phyloP scores from a whole-genome alignment of 2,888 invertebrate species.

The Anagyrus pseudococci region DNA sequence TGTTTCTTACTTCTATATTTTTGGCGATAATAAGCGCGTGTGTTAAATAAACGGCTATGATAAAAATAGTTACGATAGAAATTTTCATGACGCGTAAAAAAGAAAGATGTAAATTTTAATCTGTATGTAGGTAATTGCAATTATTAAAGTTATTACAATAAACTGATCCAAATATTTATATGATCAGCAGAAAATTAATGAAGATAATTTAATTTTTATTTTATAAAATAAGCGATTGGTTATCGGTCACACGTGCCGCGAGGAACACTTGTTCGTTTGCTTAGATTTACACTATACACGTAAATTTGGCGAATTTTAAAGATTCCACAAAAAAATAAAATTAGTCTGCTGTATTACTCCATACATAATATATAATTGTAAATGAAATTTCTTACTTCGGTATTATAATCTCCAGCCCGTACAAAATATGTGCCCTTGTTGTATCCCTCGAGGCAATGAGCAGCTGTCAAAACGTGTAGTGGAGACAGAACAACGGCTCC shows the following conservation, averaged over 20 bases:
- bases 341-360: too few species aligned
- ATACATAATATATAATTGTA: background rate
- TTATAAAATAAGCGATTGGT: background rate
- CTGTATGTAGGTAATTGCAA: too few species aligned
- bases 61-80: too few species aligned
- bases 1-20: background rate
- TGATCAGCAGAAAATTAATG: background rate
- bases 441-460: conserved; percentile 75
- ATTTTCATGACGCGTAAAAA: too few species aligned
- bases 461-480: conserved; percentile 73
- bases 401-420: conserved; percentile 78
- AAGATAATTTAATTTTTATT: background rate
- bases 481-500: conserved; percentile 75
- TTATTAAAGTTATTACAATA: too few species aligned
- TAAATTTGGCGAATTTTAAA: too few species aligned
- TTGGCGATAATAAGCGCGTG: background rate
- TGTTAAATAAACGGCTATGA: too few species aligned
- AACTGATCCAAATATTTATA: too few species aligned
- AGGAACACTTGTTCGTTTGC: too few species aligned
- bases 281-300: background rate
- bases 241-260: too few species aligned
- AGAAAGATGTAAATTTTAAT: too few species aligned
- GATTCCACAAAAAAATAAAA: too few species aligned
- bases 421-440: conserved; percentile 73
- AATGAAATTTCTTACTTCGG: conserved; percentile 62